Percentiles rank a stretch among this genome's conserved stretches.
Evolutionary conservation across 2,888 invertebrate species (phyloP).

Genomic region (Nezara viridula): DNA sequence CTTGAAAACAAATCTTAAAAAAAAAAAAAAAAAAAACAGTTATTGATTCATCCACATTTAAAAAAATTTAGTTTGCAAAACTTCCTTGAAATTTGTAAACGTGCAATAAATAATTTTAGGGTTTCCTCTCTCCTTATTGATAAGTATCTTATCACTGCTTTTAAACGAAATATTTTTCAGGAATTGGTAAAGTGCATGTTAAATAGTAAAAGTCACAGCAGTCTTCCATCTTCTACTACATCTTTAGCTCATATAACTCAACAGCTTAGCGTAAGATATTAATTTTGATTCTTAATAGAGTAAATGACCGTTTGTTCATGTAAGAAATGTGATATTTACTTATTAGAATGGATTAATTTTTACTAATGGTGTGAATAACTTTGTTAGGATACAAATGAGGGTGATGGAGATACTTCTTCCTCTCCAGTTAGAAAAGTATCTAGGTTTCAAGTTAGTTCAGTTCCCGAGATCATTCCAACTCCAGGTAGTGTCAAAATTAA

Average conservation of each 20-base stretch:
- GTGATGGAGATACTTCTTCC: conserved; percentile 56
- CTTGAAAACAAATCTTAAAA: too few species aligned
- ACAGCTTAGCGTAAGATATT: conserved; percentile 45
- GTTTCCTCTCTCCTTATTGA: background rate
- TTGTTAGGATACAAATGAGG: conserved; percentile 57
- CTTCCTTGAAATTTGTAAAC: background rate
- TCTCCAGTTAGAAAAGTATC: conserved; percentile 69
- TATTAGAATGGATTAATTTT: background rate
- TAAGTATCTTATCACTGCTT: background rate
- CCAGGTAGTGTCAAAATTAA: conserved; percentile 49
- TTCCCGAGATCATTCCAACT: conserved; percentile 69
- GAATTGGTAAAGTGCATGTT: conserved; percentile 62
- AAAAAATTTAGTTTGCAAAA: background rate
- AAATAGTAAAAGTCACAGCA: conserved; percentile 56
- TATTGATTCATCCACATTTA: background rate
- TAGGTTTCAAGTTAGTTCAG: conserved; percentile 72
- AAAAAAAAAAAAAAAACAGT: too few species aligned
- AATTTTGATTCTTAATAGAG: background rate
- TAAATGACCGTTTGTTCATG: background rate
- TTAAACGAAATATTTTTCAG: conserved; percentile 51
- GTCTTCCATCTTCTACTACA: conserved; percentile 55
- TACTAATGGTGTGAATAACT: background rate
- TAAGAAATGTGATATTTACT: background rate
- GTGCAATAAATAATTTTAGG: background rate
- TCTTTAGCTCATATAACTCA: conserved; percentile 52